phyloP scores from a whole-genome alignment of 2,113 vertebrate species.

The Gavialis gangeticus region DNA sequence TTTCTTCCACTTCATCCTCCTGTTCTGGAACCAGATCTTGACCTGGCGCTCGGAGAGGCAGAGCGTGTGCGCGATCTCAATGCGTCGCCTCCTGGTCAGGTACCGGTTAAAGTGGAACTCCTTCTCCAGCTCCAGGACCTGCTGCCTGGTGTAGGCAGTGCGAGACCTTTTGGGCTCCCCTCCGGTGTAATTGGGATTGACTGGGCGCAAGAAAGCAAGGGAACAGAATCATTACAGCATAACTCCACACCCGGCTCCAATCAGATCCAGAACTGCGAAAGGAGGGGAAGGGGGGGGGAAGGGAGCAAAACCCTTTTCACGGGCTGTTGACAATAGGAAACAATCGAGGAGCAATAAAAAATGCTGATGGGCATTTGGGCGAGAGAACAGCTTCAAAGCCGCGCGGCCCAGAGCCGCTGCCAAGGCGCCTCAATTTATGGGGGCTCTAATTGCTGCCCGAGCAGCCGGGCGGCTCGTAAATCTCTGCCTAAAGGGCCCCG shows the following conservation, averaged over 20 bases:
- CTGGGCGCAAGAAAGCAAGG: slow-evolving; percentile 86
- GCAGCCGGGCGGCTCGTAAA: slow-evolving; percentile 96
- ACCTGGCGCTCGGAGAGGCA: slow-evolving; percentile 98
- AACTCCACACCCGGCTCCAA: slow-evolving; percentile 85
- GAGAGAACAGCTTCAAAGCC: slow-evolving; percentile 93
- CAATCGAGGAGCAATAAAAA: slow-evolving; percentile 87
- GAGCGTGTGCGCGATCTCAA: slow-evolving; percentile 98
- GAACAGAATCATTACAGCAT: slow-evolving; percentile 90
- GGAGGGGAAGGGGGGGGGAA: too few species aligned
- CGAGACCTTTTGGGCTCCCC: slow-evolving; percentile 98
- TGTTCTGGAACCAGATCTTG: slow-evolving; percentile 99
- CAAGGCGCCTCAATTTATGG: slow-evolving; percentile 98
- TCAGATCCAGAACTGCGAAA: slow-evolving; percentile 84
- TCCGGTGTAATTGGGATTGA: slow-evolving; percentile 95
- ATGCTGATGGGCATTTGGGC: slow-evolving; percentile 89
- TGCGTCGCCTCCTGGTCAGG: slow-evolving; percentile 96
- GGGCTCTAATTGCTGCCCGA: slow-evolving; percentile 97
- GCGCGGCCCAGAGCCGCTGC: slow-evolving; percentile 90
- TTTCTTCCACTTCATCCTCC: slow-evolving; percentile 99
- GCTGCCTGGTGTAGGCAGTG: slow-evolving; percentile 98
- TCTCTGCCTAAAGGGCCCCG: slow-evolving; percentile 87
- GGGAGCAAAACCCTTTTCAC: slow-evolving; percentile 80
- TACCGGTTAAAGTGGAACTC: slow-evolving; percentile 99
- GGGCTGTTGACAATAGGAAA: slow-evolving; percentile 83
- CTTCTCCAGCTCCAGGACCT: slow-evolving; percentile 99